A percentile compares a stretch with the other conserved stretches of the same genome.
These are phyloP conservation scores for Lepilemur ruficaudatus DNA, from an alignment of 2,797 vertebrate genomes.

Conservation along the genomic window DNA sequence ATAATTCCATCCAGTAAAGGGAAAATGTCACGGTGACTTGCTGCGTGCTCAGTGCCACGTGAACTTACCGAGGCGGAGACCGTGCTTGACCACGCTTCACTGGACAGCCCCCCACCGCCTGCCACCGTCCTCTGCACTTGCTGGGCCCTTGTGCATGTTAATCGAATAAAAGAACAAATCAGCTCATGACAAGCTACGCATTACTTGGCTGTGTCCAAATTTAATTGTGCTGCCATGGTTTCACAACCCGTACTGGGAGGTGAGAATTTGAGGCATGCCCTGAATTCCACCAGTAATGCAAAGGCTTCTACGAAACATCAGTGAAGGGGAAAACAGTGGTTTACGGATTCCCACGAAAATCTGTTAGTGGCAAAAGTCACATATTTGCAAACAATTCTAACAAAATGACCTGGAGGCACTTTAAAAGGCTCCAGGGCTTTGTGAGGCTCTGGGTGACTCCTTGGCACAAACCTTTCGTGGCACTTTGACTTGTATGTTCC, in stretches of 20 bases:
- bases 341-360: neutral
- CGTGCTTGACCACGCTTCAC: neutral
- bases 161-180: neutral
- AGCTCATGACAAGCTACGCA: neutral
- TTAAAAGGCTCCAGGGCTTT: neutral
- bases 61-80: neutral
- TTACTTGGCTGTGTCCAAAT: neutral
- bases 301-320: neutral
- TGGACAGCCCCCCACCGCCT: too few relatives aligned
- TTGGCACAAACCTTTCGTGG: neutral
- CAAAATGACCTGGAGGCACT: neutral
- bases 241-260: neutral
- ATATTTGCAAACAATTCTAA: constrained; percentile 11
- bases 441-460: neutral
- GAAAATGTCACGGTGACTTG: neutral
- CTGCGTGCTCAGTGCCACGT: neutral
- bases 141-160: neutral
- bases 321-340: neutral
- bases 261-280: neutral
- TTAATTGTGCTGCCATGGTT: neutral
- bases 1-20: neutral
- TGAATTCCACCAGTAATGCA: neutral
- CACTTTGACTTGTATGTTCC: neutral
- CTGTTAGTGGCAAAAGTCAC: neutral
- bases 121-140: neutral